Evolutionary conservation across 1,140 invertebrate species (phyloP).

Genomic region (Drosophila pachea): DNA sequence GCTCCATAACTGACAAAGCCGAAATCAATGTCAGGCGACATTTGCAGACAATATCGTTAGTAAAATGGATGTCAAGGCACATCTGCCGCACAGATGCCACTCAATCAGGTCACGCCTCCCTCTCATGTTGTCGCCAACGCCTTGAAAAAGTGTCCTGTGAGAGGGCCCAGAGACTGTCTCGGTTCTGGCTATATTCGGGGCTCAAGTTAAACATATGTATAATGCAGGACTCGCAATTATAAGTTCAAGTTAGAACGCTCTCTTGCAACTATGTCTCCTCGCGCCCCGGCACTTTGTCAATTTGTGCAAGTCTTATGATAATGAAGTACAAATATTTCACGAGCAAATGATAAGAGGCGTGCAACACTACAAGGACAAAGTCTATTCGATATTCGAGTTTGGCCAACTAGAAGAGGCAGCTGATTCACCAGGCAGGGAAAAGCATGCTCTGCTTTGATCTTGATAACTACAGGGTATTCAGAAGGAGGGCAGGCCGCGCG

Average conservation of each 20-base stretch:
- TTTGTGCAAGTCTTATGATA: constrained; percentile 61
- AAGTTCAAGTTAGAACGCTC: constrained; percentile 51
- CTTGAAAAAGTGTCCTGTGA: constrained; percentile 6
- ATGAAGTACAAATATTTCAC: constrained; percentile 66
- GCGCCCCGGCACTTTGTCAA: constrained; percentile 45
- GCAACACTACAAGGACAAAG: constrained; percentile 22
- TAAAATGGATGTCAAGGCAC: constrained; percentile 51
- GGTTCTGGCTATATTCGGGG: too few species aligned
- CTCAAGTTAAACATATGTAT: constrained; percentile 21
- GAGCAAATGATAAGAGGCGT: constrained; percentile 56
- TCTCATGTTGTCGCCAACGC: background rate
- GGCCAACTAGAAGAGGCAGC: background rate
- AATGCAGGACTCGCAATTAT: constrained; percentile 55
- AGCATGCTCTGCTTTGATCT: too few species aligned
- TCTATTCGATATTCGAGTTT: constrained; percentile 4
- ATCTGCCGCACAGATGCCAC: constrained; percentile 57
- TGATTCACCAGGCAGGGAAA: background rate
- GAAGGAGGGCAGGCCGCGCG: too few species aligned
- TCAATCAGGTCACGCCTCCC: constrained; percentile 50
- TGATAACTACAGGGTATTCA: background rate
- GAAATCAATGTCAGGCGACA: constrained; percentile 61
- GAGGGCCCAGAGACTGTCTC: too few species aligned
- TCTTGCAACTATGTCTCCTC: constrained; percentile 36
- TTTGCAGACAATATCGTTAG: constrained; percentile 61
- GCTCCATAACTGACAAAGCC: constrained; percentile 34